A percentile compares a stretch with the other conserved stretches of the same genome.
Conservation (phyloP, 2,113 vertebrate species). For the Hippocampus mohnikei region DNA sequence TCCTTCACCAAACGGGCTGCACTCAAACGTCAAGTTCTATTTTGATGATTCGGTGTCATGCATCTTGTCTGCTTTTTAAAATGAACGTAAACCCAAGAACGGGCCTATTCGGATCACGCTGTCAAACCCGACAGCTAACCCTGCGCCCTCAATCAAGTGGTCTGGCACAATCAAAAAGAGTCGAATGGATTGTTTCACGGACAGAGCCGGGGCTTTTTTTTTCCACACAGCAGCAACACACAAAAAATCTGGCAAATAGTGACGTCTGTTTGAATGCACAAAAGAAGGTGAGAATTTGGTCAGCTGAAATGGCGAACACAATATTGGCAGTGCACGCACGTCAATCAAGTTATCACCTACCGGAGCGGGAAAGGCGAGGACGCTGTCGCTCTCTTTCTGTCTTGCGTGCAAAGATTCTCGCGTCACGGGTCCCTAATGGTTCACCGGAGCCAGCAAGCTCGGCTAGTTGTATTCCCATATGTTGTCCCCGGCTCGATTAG, state of each 20-base stretch:
- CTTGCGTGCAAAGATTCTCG: slow-evolving; percentile 33
- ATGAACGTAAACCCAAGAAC: slow-evolving; percentile 9
- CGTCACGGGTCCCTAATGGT: slow-evolving; percentile 39
- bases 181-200: slow-evolving; percentile 33
- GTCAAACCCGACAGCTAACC: slow-evolving; percentile 23
- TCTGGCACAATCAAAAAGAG: slow-evolving; percentile 32
- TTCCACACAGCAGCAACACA: no score
- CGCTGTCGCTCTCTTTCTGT: slow-evolving; percentile 30
- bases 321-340: slow-evolving; percentile 51
- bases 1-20: neutral
- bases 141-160: slow-evolving; percentile 48
- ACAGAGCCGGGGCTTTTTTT: neutral
- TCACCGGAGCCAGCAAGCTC: slow-evolving; percentile 50
- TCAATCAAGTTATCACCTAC: slow-evolving; percentile 65
- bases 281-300: neutral
- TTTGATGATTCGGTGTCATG: neutral
- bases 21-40: slow-evolving; percentile 5
- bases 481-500: slow-evolving; percentile 57
- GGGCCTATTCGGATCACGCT: slow-evolving; percentile 45
- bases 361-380: slow-evolving; percentile 41
- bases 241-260: slow-evolving; percentile 17
- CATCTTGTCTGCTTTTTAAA: neutral
- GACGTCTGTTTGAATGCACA: slow-evolving; percentile 20
- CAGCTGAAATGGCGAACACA: slow-evolving; percentile 31
- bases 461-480: slow-evolving; percentile 67